phyloP scores from a whole-genome alignment of 2,113 vertebrate genomes.

The Chiloscyllium plagiosum region DNA sequence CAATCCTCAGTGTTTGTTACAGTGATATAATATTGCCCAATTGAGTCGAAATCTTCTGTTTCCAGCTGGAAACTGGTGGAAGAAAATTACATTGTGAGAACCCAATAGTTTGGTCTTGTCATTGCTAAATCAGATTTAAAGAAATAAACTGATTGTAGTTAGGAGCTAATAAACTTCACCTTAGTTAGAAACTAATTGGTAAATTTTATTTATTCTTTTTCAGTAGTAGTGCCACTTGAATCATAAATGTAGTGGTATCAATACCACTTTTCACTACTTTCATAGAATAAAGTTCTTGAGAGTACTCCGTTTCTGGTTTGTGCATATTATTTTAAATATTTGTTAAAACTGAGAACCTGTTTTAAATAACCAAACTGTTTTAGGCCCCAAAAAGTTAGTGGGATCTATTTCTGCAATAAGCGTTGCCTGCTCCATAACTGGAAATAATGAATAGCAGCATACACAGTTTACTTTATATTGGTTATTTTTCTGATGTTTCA shows the following conservation, averaged over 20 bases:
- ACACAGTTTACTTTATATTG: not conserved
- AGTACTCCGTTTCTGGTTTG: not conserved
- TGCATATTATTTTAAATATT: not conserved
- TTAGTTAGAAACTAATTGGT: not conserved
- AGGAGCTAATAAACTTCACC: not conserved
- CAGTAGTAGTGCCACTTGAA: not conserved
- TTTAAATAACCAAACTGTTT: not conserved
- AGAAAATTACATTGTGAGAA: not conserved
- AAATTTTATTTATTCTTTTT: not conserved
- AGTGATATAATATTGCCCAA: not conserved
- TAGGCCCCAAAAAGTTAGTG: not conserved
- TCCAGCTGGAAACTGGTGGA: constrained; percentile 3
- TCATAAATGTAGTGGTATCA: not conserved
- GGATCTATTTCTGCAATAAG: not conserved
- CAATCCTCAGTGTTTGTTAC: not conserved
- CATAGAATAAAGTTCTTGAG: not conserved
- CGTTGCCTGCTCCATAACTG: not conserved
- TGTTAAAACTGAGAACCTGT: not conserved
- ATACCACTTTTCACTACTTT: not conserved
- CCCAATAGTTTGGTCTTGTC: not conserved
- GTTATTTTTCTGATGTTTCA: not conserved
- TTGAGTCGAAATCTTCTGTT: not conserved
- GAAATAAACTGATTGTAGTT: not conserved
- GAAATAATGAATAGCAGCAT: not conserved
- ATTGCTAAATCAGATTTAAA: not conserved